Conservation (phyloP, 2,113 vertebrate genomes). For the Cryptoleucopteryx plumbea region DNA sequence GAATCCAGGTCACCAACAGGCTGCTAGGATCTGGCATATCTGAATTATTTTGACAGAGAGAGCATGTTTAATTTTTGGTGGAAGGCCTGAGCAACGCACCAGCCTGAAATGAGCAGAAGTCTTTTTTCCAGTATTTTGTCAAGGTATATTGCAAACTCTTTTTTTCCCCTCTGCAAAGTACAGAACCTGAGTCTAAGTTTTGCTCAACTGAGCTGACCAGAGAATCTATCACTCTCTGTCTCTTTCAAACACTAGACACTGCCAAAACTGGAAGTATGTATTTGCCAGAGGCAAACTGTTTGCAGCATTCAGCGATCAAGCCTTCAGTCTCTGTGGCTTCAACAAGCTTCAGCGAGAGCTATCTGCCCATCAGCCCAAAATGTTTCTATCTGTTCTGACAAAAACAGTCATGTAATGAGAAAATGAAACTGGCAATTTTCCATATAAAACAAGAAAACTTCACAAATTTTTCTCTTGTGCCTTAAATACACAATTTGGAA, state of each 20-base stretch:
- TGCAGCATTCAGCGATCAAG: constrained; percentile 29
- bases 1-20: background rate
- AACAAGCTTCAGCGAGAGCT: constrained; percentile 46
- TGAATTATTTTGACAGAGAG: background rate
- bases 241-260: constrained; percentile 17
- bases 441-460: constrained; percentile 12
- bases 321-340: constrained; percentile 55
- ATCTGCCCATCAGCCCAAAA: constrained; percentile 53
- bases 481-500: background rate
- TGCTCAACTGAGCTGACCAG: constrained; percentile 17
- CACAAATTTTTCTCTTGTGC: background rate
- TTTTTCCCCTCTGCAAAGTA: background rate
- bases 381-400: constrained; percentile 54
- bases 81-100: background rate
- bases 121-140: background rate
- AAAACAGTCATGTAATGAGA: constrained; percentile 44
- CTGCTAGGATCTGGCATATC: background rate
- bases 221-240: background rate
- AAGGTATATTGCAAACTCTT: background rate
- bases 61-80: background rate
- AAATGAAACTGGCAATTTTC: constrained; percentile 41
- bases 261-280: constrained; percentile 42
- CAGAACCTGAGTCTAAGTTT: background rate
- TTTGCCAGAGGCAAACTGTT: constrained; percentile 48
- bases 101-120: background rate